Percentiles rank a stretch among this genome's conserved stretches.
Evolutionary conservation across 2,888 invertebrate genomes (phyloP).

Genomic region (Ferrisia virgata): DNA sequence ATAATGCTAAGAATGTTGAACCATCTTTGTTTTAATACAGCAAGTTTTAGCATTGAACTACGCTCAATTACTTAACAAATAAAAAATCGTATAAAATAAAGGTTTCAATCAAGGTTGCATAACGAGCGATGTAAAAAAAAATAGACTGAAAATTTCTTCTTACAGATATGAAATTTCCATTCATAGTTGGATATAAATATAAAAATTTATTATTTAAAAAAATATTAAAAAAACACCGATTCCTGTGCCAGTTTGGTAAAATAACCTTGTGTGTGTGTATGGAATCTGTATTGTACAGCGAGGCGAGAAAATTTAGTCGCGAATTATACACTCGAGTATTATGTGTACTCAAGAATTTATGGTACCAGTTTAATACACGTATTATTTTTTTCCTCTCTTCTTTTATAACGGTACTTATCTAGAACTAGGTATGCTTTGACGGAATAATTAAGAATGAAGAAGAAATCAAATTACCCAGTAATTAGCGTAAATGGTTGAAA

Average conservation of each 20-base stretch:
- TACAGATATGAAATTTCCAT: not conserved
- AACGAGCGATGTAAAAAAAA: not conserved
- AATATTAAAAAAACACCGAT: too few species aligned
- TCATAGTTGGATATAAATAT: too few species aligned
- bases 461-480: not conserved
- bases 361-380: not conserved
- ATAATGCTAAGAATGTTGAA: conserved; percentile 2
- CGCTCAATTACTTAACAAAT: not conserved
- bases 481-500: not conserved
- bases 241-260: not conserved
- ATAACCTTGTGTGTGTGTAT: not conserved
- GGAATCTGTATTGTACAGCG: not conserved
- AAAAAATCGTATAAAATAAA: not conserved
- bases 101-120: not conserved
- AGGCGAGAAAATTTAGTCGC: not conserved
- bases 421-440: not conserved
- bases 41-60: not conserved
- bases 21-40: not conserved
- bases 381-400: not conserved
- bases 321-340: not conserved
- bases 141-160: not conserved
- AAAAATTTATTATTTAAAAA: not conserved
- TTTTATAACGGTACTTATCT: not conserved
- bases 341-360: not conserved
- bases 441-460: not conserved